These are phyloP conservation scores for Antedon mediterranea DNA, from an alignment of 53 echinoderm and acorn worm species.

Conservation along the genomic window DNA sequence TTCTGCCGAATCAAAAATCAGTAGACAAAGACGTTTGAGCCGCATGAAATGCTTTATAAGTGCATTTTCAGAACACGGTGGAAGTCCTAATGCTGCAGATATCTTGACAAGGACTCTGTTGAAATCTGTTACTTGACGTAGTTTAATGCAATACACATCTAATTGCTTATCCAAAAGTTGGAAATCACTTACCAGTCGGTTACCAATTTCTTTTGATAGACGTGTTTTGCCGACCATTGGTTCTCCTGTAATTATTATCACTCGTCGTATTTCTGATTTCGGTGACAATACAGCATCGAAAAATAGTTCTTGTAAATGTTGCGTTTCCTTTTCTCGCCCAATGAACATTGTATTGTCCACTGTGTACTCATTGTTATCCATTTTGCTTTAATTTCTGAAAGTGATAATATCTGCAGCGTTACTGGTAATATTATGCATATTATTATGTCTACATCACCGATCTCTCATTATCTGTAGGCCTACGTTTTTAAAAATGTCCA, in stretches of 20 bases:
- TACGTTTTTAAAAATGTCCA: too few species aligned
- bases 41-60: neutral
- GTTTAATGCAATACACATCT: neutral
- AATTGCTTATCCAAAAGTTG: neutral
- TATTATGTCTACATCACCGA: too few species aligned
- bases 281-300: too few species aligned
- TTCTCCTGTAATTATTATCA: neutral
- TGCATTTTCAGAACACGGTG: neutral
- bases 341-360: too few species aligned
- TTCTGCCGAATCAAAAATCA: neutral
- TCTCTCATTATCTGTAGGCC: too few species aligned
- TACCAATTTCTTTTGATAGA: neutral
- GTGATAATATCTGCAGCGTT: too few species aligned
- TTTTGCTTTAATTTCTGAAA: too few species aligned
- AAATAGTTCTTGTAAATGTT: too few species aligned
- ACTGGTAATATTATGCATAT: too few species aligned
- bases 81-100: neutral
- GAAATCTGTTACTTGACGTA: neutral
- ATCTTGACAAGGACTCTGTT: neutral
- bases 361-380: too few species aligned
- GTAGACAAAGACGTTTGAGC: neutral
- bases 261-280: neutral
- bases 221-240: neutral
- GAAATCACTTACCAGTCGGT: neutral
- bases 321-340: too few species aligned